Conservation (phyloP, 2,888 invertebrate species). For the Callinectes sapidus region DNA sequence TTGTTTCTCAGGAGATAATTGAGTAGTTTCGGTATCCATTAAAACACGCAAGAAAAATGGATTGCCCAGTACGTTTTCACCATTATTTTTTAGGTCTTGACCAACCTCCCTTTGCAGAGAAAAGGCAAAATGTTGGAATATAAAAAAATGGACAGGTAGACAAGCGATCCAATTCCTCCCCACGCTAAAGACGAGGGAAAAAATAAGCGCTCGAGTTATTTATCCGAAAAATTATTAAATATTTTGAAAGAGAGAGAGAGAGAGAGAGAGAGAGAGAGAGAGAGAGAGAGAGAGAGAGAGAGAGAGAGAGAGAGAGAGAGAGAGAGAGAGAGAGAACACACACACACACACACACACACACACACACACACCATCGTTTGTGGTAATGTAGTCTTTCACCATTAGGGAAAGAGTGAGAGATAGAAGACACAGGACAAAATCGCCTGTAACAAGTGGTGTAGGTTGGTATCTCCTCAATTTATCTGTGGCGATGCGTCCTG, state of each 20-base stretch:
- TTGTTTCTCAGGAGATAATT: not conserved
- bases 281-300: constrained; percentile 1
- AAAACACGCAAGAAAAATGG: not conserved
- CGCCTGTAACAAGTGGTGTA: not conserved
- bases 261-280: constrained; percentile 1
- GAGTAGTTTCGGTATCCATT: not conserved
- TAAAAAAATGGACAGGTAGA: not conserved
- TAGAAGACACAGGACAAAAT: not conserved
- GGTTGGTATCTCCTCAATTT: not conserved
- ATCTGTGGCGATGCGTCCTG: not conserved
- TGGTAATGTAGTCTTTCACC: not conserved
- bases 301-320: not conserved
- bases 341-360: constrained; percentile 20
- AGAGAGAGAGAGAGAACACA: not conserved
- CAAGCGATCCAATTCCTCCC: not conserved
- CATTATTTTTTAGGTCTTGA: not conserved
- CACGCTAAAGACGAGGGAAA: not conserved
- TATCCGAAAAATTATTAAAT: not conserved
- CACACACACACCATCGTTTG: not conserved
- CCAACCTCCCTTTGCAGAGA: not conserved
- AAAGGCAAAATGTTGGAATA: not conserved
- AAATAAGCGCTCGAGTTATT: not conserved
- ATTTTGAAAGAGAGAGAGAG: not conserved
- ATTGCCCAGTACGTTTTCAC: not conserved
- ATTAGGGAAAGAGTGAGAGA: not conserved